Conservation (phyloP, 2,888 invertebrate species). For the Leptinotarsa rubiginosa region DNA sequence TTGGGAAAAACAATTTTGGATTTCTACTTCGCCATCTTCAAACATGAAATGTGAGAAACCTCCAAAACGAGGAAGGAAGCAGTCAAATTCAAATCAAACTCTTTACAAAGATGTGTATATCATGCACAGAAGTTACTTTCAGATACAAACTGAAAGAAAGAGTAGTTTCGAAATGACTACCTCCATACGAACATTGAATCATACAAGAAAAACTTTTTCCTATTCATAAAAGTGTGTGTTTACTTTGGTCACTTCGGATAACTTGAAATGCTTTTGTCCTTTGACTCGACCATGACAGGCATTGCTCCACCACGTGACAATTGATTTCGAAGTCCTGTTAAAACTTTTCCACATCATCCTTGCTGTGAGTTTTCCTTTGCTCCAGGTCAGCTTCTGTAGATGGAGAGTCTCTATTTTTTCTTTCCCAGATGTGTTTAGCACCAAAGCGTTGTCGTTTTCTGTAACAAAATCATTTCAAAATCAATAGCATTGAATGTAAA, state of each 20-base stretch:
- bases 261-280: slow-evolving; percentile 64
- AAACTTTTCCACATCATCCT: slow-evolving; percentile 60
- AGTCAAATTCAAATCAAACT: no score
- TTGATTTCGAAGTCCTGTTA: slow-evolving; percentile 54
- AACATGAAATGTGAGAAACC: no score
- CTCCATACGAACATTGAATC: no score
- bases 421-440: slow-evolving; percentile 24
- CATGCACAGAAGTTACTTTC: no score
- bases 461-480: neutral
- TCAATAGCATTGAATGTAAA: neutral
- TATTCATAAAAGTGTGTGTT: slow-evolving; percentile 19
- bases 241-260: slow-evolving; percentile 71
- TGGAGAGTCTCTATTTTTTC: slow-evolving; percentile 59
- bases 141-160: no score
- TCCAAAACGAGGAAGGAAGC: no score
- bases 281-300: slow-evolving; percentile 63
- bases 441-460: slow-evolving; percentile 34
- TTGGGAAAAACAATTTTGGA: no score
- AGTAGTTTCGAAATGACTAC: no score
- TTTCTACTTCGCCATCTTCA: no score
- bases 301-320: slow-evolving; percentile 63
- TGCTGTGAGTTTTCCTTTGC: slow-evolving; percentile 59
- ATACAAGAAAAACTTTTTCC: no score
- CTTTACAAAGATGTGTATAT: no score
- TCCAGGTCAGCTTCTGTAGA: slow-evolving; percentile 61